Conservation (phyloP, 2,797 vertebrate genomes). For the Mastacembelus armatus region DNA sequence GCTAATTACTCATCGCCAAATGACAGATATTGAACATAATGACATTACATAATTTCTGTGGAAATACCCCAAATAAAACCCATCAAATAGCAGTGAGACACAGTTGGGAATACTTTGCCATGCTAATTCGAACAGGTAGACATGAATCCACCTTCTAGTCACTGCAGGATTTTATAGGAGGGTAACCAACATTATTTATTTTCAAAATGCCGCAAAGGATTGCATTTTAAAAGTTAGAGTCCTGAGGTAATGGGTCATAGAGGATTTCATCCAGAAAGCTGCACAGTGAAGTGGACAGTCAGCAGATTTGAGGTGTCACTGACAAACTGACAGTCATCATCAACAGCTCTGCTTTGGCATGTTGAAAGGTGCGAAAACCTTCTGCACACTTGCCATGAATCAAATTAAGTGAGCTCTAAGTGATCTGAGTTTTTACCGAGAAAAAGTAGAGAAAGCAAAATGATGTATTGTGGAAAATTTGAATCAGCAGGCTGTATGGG, state of each 20-base stretch:
- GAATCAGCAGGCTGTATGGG: constrained; percentile 61
- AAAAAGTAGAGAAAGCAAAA: constrained; percentile 54
- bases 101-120: constrained; percentile 29
- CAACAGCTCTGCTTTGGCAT: constrained; percentile 30
- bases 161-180: constrained; percentile 34
- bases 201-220: constrained; percentile 39
- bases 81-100: constrained; percentile 18
- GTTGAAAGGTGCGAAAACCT: constrained; percentile 49
- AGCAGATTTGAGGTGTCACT: constrained; percentile 35
- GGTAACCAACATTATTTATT: constrained; percentile 60
- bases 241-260: background rate
- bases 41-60: no score
- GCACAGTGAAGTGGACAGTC: constrained; percentile 10
- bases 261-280: constrained; percentile 33
- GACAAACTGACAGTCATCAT: constrained; percentile 43
- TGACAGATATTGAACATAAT: background rate
- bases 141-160: constrained; percentile 21
- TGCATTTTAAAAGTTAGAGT: constrained; percentile 22
- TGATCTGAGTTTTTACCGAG: constrained; percentile 30
- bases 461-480: constrained; percentile 71
- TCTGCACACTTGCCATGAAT: constrained; percentile 30
- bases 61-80: constrained; percentile 11
- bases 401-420: constrained; percentile 52
- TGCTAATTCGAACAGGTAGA: constrained; percentile 32
- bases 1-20: background rate